A percentile compares a stretch with the other conserved stretches of the same genome.
Conservation (phyloP, 2,888 invertebrate genomes). For the Zele albiditarsus region DNA sequence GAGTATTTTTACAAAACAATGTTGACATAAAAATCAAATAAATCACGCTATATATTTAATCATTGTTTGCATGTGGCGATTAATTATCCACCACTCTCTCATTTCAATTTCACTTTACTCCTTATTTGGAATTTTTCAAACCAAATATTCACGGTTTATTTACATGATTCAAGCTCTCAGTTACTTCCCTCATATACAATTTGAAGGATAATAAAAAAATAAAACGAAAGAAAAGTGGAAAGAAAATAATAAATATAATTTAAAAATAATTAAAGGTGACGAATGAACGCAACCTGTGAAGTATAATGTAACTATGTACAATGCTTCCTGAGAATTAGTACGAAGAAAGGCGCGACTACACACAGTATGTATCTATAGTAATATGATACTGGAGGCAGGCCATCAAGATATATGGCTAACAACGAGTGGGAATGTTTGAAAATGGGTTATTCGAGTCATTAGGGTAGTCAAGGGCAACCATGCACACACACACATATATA, state of each 20-base stretch:
- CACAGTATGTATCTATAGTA: not conserved
- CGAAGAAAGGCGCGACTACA: not conserved
- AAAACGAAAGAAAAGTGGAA: not conserved
- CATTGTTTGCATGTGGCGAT: no score
- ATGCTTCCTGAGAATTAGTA: conserved; percentile 4
- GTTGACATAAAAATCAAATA: no score
- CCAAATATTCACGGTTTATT: no score
- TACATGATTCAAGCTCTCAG: no score
- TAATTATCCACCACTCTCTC: no score
- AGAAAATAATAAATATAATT: not conserved
- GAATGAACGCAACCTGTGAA: not conserved
- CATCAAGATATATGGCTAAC: conserved; percentile 8
- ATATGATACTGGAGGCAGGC: not conserved
- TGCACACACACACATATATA: not conserved
- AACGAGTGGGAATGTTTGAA: conserved; percentile 8
- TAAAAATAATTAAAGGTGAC: not conserved
- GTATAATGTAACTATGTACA: not conserved
- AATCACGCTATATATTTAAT: no score
- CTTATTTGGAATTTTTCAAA: no score
- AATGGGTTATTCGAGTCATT: conserved; percentile 23
- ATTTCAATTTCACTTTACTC: no score
- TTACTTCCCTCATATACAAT: not conserved
- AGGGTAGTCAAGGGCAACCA: conserved; percentile 7
- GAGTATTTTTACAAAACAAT: no score
- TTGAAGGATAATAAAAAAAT: not conserved